phyloP scores from a whole-genome alignment of 2,113 vertebrate genomes.

The Catharus minimus region DNA sequence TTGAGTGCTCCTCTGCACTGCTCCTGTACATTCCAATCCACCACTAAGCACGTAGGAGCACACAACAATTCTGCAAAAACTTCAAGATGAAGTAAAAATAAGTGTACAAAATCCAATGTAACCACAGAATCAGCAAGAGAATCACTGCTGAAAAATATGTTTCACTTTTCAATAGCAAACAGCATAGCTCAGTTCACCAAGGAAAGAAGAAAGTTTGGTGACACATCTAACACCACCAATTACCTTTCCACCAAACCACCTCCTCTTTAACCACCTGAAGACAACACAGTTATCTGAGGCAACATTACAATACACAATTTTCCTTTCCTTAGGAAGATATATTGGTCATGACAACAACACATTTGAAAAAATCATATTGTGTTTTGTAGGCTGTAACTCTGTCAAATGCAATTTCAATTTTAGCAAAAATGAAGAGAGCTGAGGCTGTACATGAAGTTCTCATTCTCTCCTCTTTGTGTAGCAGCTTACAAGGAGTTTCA shows the following conservation, averaged over 20 bases:
- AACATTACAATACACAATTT: rapidly evolving
- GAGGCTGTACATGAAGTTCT: not conserved
- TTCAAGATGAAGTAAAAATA: not conserved
- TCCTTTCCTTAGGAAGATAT: not conserved
- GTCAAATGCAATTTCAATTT: not conserved
- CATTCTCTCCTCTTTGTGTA: not conserved
- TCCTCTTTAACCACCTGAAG: not conserved
- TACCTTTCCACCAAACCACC: not conserved
- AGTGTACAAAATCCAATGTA: not conserved
- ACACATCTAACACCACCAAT: not conserved
- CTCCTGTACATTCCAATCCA: not conserved
- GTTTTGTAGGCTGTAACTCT: not conserved
- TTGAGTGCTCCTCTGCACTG: not conserved
- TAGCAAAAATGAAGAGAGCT: not conserved
- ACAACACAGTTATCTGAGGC: not conserved
- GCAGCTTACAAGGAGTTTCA: not conserved
- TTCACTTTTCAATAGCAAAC: not conserved
- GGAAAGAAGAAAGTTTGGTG: not conserved
- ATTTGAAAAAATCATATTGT: not conserved
- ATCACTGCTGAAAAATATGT: not conserved
- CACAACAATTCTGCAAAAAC: not conserved
- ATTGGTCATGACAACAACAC: rapidly evolving
- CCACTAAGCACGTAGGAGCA: rapidly evolving
- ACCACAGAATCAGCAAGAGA: not conserved
- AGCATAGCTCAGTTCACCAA: not conserved